These are phyloP conservation scores for Pachliopta kotzebuea DNA, from an alignment of 2,888 invertebrate genomes.

Conservation along the genomic window DNA sequence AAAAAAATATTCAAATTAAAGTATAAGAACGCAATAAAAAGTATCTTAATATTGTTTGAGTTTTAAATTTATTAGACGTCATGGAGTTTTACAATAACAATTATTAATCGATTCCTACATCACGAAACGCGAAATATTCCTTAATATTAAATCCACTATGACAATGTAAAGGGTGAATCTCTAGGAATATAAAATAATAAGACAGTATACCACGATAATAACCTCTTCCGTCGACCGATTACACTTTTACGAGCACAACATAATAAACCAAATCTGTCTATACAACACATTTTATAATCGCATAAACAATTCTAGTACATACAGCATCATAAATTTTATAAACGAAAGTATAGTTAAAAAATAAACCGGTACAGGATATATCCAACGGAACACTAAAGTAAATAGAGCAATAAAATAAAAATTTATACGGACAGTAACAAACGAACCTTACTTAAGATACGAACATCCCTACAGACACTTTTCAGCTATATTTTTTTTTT, in stretches of 20 bases:
- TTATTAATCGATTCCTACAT: no score
- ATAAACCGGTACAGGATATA: background rate
- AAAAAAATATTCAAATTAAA: no score
- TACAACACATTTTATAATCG: constrained; percentile 31
- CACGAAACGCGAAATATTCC: no score
- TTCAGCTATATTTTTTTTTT: background rate
- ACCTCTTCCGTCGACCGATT: constrained; percentile 46
- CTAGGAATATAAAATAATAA: background rate
- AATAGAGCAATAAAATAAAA: constrained; percentile 4
- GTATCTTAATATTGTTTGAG: background rate
- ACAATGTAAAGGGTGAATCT: background rate
- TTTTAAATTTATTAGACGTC: background rate
- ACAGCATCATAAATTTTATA: constrained; percentile 7
- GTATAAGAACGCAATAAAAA: no score
- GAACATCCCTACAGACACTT: background rate
- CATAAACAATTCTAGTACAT: constrained; percentile 14
- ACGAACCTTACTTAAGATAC: background rate
- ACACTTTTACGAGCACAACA: constrained; percentile 46
- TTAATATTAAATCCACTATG: no score
- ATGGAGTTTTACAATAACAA: background rate
- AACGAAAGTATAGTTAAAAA: background rate
- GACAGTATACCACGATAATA: constrained; percentile 38
- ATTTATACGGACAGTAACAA: background rate
- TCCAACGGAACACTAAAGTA: background rate
- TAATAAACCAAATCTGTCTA: constrained; percentile 45